Percentiles rank a stretch among this genome's conserved stretches.
These are phyloP conservation scores for Pelecanoides urinatrix DNA, from an alignment of 2,113 vertebrate species.

Conservation along the genomic window DNA sequence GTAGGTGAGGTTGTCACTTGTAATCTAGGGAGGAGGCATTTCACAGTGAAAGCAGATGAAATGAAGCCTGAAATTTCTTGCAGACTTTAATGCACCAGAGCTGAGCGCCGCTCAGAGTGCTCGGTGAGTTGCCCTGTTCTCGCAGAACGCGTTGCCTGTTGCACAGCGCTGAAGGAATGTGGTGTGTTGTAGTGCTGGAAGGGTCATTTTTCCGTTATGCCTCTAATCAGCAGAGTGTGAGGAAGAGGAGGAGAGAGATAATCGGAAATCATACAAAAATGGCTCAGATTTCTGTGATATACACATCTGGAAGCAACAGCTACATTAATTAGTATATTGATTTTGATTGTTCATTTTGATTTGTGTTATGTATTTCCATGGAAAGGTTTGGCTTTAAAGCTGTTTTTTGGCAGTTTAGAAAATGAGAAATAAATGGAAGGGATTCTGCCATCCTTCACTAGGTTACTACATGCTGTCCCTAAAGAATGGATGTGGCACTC, in stretches of 20 bases:
- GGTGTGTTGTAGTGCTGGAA: neutral
- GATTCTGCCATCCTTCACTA: neutral
- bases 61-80: conserved; percentile 10
- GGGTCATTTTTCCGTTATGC: neutral
- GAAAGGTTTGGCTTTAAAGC: neutral
- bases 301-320: neutral
- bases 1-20: neutral
- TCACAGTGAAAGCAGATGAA: conserved; percentile 9
- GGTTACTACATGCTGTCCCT: neutral
- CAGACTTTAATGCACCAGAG: neutral
- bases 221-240: neutral
- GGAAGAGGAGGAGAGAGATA: neutral
- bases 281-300: neutral
- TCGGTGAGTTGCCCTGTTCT: neutral
- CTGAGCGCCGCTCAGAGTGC: neutral
- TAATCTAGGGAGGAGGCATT: neutral
- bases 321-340: conserved; percentile 6
- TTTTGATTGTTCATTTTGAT: conserved; percentile 5
- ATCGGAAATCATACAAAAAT: neutral
- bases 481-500: neutral
- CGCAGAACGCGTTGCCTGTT: fast-evolving
- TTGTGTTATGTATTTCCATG: neutral
- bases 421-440: neutral
- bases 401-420: neutral
- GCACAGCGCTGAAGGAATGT: fast-evolving